Evolutionary conservation across 2,113 vertebrate genomes (phyloP).

Genomic region (Athene noctua): DNA sequence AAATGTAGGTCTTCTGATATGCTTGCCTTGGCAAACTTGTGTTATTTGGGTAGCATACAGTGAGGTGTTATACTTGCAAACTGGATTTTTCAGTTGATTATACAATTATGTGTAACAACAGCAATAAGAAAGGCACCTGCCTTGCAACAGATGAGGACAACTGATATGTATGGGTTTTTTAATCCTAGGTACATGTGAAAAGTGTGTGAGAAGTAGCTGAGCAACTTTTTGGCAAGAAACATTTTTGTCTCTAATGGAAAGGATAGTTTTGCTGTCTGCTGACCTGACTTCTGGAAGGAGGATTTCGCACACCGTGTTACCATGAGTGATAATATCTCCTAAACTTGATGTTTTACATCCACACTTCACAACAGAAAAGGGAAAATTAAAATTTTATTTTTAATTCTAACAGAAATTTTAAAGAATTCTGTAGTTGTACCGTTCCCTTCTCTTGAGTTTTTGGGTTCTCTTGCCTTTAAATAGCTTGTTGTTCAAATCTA

Average conservation of each 20-base stretch:
- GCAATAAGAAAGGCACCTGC: background rate
- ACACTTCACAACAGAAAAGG: background rate
- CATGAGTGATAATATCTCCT: background rate
- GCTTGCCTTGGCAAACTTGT: background rate
- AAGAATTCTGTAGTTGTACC: background rate
- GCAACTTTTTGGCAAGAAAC: background rate
- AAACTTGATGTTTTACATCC: background rate
- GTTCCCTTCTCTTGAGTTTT: background rate
- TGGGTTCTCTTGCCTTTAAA: background rate
- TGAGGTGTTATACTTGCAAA: background rate
- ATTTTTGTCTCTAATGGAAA: background rate
- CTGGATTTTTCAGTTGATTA: background rate
- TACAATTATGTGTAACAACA: background rate
- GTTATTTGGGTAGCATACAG: background rate
- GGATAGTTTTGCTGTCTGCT: background rate
- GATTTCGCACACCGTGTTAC: background rate
- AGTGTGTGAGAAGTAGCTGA: background rate
- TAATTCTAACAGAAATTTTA: background rate
- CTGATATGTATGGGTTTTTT: rapidly evolving
- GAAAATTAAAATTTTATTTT: background rate
- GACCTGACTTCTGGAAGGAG: background rate
- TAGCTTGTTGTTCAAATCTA: background rate
- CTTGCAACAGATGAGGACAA: background rate
- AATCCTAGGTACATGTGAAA: background rate
- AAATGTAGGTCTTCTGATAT: background rate